A percentile compares a stretch with the other conserved stretches of the same genome.
Evolutionary conservation across 2,888 invertebrate genomes (phyloP).

Genomic region (Priocnemis perturbator): DNA sequence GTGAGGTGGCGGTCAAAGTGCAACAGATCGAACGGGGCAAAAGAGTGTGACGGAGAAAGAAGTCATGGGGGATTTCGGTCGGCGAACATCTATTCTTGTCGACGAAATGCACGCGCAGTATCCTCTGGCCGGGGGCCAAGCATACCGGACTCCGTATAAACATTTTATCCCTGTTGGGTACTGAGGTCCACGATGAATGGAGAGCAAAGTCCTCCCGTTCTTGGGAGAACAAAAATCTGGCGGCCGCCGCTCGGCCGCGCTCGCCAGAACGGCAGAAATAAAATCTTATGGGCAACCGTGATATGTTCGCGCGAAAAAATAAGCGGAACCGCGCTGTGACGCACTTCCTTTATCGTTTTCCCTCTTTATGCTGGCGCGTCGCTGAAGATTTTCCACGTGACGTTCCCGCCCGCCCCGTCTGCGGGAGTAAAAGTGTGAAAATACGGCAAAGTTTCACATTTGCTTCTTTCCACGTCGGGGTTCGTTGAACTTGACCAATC

Average conservation of each 20-base stretch:
- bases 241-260: not conserved
- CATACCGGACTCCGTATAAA: slow-evolving; percentile 64
- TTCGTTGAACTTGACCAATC: too few relatives aligned
- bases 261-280: not conserved
- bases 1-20: too few relatives aligned
- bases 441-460: too few relatives aligned
- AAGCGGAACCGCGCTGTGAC: too few relatives aligned
- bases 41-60: slow-evolving; percentile 51
- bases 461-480: too few relatives aligned
- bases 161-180: slow-evolving; percentile 66
- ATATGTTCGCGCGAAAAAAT: not conserved
- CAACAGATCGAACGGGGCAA: too few relatives aligned
- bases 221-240: not conserved
- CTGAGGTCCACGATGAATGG: slow-evolving; percentile 55
- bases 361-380: too few relatives aligned
- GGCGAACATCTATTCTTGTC: slow-evolving; percentile 68
- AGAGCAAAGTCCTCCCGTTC: slow-evolving; percentile 48
- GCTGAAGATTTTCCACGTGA: too few relatives aligned
- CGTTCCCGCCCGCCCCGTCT: too few relatives aligned
- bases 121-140: slow-evolving; percentile 70
- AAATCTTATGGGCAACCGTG: not conserved
- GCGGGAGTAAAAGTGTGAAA: too few relatives aligned
- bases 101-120: slow-evolving; percentile 72
- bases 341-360: too few relatives aligned
- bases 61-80: slow-evolving; percentile 72